Evolutionary conservation across 2,797 vertebrate genomes (phyloP), one percentile per base, ranked within the genome.

Genomic region (Phrynocephalus forsythii): DNA sequence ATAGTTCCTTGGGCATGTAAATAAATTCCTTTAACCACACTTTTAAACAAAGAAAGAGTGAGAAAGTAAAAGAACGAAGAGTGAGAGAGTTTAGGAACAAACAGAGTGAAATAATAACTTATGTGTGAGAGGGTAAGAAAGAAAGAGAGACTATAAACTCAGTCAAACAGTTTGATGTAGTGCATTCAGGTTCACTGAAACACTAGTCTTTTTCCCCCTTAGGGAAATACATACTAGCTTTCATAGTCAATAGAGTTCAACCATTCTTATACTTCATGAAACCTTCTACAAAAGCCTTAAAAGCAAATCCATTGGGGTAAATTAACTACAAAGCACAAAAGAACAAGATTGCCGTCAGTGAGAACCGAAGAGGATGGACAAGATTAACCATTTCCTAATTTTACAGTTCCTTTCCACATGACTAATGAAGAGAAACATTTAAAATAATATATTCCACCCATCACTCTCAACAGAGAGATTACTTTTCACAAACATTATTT

Each of bases 321-420:
- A 18, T 76, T 75, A 88, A 68, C 7, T 67, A 16, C 33, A 66
- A 60, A 88, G 66, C 60, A 52, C 44, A 50, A n/a, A 15, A 3
- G 60, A 88, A 60, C 10, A 79, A 84, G 52, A 85, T 67, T 69
- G 60, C 48, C 30, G 30, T 24, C 71, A 81, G 71, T 85, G 68
- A n/a, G 44, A 78, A 77, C 52, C 67, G 33, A 44, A 73, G 33
- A 26, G 24, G 28, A 24, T 6, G 2, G 38, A 30, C 22, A n/a
- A 69, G 18, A 13, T 75, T 75, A 66, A 67, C 22, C 56, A 26
- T 67, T 56, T 80, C 71, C 82, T 67, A 85, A 22, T 76, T 85
- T 85, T 82, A 85, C 5, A 56, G n/a, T 24, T 20, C 22, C 26
- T 71, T 56, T 83, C 30, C 30, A 56, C 33, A 75, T 28, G 22